Evolutionary conservation across 2,888 invertebrate species (phyloP).

Genomic region (Apomyelois bistriatella): DNA sequence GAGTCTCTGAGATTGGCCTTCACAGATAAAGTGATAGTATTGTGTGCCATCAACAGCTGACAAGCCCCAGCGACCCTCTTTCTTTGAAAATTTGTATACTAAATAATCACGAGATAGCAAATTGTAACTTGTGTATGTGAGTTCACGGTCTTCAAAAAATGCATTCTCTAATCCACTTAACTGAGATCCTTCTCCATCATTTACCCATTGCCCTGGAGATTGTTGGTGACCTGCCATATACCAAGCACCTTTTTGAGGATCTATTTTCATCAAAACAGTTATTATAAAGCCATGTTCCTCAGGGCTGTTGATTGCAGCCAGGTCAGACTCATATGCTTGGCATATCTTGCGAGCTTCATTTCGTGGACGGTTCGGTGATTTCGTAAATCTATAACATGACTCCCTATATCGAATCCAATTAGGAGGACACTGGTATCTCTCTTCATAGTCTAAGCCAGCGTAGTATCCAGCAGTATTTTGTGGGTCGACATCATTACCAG

Average conservation of each 20-base stretch:
- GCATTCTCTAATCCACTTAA: constrained; percentile 89
- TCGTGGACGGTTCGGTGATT: constrained; percentile 89
- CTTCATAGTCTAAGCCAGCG: constrained; percentile 66
- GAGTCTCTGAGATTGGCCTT: constrained; percentile 87
- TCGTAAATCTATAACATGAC: constrained; percentile 93
- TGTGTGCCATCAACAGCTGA: constrained; percentile 89
- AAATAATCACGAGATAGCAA: constrained; percentile 84
- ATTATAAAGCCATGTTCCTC: constrained; percentile 94
- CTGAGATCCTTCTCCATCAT: constrained; percentile 90
- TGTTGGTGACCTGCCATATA: constrained; percentile 90
- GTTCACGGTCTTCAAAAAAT: constrained; percentile 83
- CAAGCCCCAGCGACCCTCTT: constrained; percentile 90
- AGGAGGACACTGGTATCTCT: constrained; percentile 85
- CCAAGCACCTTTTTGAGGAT: constrained; percentile 93
- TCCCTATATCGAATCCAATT: constrained; percentile 91
- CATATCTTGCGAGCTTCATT: constrained; percentile 92
- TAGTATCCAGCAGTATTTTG: constrained; percentile 62
- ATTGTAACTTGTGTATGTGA: constrained; percentile 66
- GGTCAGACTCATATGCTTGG: constrained; percentile 89
- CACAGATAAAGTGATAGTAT: constrained; percentile 91
- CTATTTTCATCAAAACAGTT: constrained; percentile 88
- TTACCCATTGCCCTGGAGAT: constrained; percentile 88
- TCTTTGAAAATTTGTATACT: constrained; percentile 87
- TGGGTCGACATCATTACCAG: constrained; percentile 62
- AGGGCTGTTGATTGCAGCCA: constrained; percentile 87